phyloP scores from a whole-genome alignment of 2,888 invertebrate genomes.

The Caradrina clavipalpis region DNA sequence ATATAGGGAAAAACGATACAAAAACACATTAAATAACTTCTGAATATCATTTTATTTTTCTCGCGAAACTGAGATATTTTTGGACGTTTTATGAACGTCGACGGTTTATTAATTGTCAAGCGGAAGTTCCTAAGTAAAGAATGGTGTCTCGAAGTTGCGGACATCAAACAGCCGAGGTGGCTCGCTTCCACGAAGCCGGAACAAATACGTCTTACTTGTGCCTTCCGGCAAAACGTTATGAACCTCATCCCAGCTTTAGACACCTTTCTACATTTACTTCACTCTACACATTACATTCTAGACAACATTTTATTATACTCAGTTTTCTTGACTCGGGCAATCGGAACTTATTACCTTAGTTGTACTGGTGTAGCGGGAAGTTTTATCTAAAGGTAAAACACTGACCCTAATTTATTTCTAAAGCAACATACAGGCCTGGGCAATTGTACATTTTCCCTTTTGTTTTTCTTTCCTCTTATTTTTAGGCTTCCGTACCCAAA shows the following conservation, averaged over 20 bases:
- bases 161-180: constrained; percentile 4
- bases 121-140: constrained; percentile 12
- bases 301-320: not conserved
- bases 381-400: not conserved
- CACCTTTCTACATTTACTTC: constrained; percentile 6
- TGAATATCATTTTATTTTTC: not conserved
- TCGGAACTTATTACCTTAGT: not conserved
- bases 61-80: not conserved
- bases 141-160: constrained; percentile 1
- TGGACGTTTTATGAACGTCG: not conserved
- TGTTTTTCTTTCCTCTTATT: too few relatives aligned
- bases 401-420: not conserved
- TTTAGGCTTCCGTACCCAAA: too few relatives aligned
- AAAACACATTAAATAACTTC: not conserved
- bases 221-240: constrained; percentile 19
- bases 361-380: not conserved
- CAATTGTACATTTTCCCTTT: too few relatives aligned
- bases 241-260: not conserved
- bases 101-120: not conserved
- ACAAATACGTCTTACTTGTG: constrained; percentile 22
- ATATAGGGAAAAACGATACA: too few relatives aligned
- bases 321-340: not conserved
- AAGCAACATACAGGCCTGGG: too few relatives aligned
- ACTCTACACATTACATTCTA: not conserved
- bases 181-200: not conserved